Conservation (phyloP, 2,113 vertebrate species). For the Indicator maculatus region DNA sequence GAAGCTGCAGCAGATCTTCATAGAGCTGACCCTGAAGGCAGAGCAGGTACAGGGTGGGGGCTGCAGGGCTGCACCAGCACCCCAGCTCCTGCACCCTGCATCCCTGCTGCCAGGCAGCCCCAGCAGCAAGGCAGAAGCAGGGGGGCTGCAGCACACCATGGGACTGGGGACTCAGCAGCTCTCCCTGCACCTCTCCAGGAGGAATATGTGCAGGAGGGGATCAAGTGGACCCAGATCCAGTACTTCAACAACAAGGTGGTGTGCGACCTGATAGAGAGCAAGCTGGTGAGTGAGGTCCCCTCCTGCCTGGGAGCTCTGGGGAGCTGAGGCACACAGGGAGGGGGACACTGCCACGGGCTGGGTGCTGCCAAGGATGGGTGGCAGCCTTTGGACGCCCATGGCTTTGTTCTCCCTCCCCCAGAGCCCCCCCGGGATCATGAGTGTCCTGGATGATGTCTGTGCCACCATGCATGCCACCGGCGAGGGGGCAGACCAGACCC, state of each 20-base stretch:
- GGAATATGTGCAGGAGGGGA: conserved; percentile 96
- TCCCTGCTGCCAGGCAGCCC: rapidly evolving
- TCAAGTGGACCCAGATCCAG: conserved; percentile 94
- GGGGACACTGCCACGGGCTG: rapidly evolving
- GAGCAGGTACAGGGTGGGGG: conserved; percentile 83
- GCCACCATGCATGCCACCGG: conserved; percentile 96
- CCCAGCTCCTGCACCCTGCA: neutral
- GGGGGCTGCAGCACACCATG: neutral
- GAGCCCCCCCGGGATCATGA: conserved; percentile 96
- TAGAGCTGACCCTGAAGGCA: conserved; percentile 95
- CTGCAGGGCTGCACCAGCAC: neutral
- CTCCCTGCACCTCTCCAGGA: conserved; percentile 78
- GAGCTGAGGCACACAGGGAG: neutral
- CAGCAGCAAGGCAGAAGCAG: rapidly evolving
- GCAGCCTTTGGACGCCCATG: neutral
- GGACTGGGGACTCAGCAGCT: rapidly evolving
- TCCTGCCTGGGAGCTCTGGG: rapidly evolving
- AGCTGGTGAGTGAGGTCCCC: conserved; percentile 81
- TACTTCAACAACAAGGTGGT: conserved; percentile 99
- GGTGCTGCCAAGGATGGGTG: rapidly evolving
- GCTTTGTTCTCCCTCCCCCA: conserved; percentile 15
- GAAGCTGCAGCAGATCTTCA: conserved; percentile 98
- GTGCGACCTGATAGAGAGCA: conserved; percentile 98
- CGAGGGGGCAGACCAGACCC: conserved; percentile 89
- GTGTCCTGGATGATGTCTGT: conserved; percentile 94